Conservation (phyloP, 1,140 invertebrate species). For the Caenorhabditis tropicalis region DNA sequence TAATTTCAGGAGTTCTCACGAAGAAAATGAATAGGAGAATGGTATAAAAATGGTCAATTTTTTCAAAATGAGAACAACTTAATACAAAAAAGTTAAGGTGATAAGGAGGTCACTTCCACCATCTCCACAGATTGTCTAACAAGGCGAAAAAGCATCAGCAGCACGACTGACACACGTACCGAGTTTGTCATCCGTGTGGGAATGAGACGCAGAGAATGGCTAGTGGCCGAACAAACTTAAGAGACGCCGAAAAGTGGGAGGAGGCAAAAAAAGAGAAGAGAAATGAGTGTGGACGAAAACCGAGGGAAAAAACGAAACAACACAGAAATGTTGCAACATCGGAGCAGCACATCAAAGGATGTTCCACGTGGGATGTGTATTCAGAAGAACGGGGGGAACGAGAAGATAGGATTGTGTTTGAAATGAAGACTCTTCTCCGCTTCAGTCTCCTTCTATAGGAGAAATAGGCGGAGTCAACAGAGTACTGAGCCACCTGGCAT, state of each 20-base stretch:
- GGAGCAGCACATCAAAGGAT: not conserved
- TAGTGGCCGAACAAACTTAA: not conserved
- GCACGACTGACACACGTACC: conserved; percentile 26
- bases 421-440: not conserved
- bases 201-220: conserved; percentile 33
- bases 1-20: not conserved
- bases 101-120: not conserved
- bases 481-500: conserved; percentile 19
- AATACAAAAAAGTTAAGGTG: not conserved
- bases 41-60: too few relatives aligned
- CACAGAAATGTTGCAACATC: conserved; percentile 18
- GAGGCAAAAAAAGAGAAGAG: not conserved
- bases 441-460: not conserved
- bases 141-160: conserved; percentile 1
- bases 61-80: not conserved
- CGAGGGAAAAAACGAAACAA: conserved; percentile 24
- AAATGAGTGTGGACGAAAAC: not conserved
- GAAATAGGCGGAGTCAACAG: not conserved
- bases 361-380: not conserved
- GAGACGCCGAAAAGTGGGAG: conserved; percentile 20
- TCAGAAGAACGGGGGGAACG: not conserved
- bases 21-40: too few relatives aligned
- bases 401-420: not conserved
- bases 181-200: not conserved
- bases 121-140: not conserved